Base-by-base conservation (phyloP, 1,140 invertebrate species). In the Lethocerus indicus region DNA sequence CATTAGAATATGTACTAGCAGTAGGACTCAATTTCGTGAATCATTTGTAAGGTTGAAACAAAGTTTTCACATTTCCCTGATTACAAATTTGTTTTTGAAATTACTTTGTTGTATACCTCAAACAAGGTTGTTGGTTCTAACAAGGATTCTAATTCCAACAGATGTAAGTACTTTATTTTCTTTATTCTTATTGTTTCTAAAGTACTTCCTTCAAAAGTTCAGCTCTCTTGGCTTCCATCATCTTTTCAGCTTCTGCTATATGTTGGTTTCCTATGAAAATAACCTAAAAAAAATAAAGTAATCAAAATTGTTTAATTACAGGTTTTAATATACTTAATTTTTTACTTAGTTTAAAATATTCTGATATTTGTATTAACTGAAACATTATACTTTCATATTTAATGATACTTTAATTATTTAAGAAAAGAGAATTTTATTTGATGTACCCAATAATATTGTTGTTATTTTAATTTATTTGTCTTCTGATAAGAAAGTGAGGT, bases 161-260 rank as follows among this genome's bases (percentile, higher is more conserved):
- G n/a, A n/a, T n/a, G n/a, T n/a, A n/a, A n/a, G n/a, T n/a, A n/a
- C n/a, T n/a, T n/a, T n/a, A n/a, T n/a, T n/a, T n/a, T n/a, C n/a
- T n/a, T n/a, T n/a, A n/a, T n/a, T n/a, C n/a, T n/a, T n/a, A n/a
- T n/a, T n/a, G n/a, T n/a, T n/a, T n/a, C n/a, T n/a, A n/a, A n/a
- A n/a, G 26, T 26, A 16, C 24, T 20, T 35, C 45, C n/a, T 25
- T 29, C 7, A 50, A 28, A n/a, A 88, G 66, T 69, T 88, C 85
- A 59, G 72, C 74, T 59, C 80, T 73, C 60, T 87, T 88, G 1
- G 61, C 61, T 58, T 76, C 64, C 53, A 81, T 66, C 20, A 86
- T 64, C 57, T 70, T 70, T 61, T 83, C 81, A 18, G 78, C 81
- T 62, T 81, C 68, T 21, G 58, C 58, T 29, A 79, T 65, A 61